phyloP scores from a whole-genome alignment of 2,888 invertebrate genomes.

The Drosophila paramelanica region DNA sequence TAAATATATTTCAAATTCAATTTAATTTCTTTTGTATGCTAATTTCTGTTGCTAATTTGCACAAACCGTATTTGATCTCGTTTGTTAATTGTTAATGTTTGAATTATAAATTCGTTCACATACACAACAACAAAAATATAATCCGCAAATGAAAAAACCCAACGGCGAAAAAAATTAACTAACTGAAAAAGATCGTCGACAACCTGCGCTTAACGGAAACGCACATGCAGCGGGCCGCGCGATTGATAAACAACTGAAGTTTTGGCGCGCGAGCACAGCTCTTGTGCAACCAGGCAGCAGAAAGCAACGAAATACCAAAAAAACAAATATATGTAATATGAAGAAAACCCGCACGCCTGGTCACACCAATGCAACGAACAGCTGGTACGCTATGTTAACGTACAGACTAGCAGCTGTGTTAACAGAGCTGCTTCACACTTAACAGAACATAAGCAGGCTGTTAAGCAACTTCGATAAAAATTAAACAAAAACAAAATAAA shows the following conservation, averaged over 20 bases:
- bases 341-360: neutral
- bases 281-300: slow-evolving; percentile 27
- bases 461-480: neutral
- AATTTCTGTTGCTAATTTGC: slow-evolving; percentile 14
- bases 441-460: slow-evolving; percentile 1
- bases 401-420: slow-evolving; percentile 1
- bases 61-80: slow-evolving; percentile 12
- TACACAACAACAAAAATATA: slow-evolving; percentile 32
- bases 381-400: slow-evolving; percentile 26
- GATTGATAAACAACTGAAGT: slow-evolving; percentile 64
- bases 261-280: slow-evolving; percentile 46
- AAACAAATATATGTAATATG: neutral
- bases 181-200: slow-evolving; percentile 49
- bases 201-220: slow-evolving; percentile 41
- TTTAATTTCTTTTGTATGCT: slow-evolving; percentile 17
- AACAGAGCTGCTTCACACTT: slow-evolving; percentile 25
- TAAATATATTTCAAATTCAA: slow-evolving; percentile 32
- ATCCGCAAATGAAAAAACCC: slow-evolving; percentile 25
- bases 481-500: neutral
- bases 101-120: slow-evolving; percentile 33
- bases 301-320: slow-evolving; percentile 28
- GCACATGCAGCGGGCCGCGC: slow-evolving; percentile 57
- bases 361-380: slow-evolving; percentile 1
- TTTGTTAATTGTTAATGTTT: slow-evolving; percentile 39
- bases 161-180: slow-evolving; percentile 45